Evolutionary conservation across 1,140 invertebrate genomes (phyloP).

Genomic region (Diprion similis): DNA sequence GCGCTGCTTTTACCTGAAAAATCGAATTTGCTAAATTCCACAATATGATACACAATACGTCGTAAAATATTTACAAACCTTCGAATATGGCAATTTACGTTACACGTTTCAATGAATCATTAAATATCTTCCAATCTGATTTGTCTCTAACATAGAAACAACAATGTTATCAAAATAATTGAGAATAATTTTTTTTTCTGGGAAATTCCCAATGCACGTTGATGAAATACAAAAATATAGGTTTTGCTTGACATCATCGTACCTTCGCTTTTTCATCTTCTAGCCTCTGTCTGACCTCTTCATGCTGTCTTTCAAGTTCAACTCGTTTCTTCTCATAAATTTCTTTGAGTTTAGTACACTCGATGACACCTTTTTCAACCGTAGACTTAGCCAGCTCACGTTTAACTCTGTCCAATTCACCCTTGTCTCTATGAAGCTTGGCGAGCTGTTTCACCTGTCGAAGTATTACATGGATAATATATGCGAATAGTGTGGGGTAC

Average conservation of each 20-base stretch:
- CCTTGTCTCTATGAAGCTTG: conserved; percentile 85
- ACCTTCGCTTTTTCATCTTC: conserved; percentile 77
- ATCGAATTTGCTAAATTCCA: background rate
- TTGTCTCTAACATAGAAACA: no score
- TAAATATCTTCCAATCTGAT: no score
- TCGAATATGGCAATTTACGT: no score
- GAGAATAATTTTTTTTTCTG: no score
- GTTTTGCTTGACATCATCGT: conserved; percentile 17
- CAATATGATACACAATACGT: no score
- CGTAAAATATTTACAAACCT: no score
- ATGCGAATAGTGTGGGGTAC: background rate
- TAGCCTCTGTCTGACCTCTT: conserved; percentile 74
- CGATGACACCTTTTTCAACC: conserved; percentile 83
- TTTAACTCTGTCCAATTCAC: conserved; percentile 83
- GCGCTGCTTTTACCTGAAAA: conserved; percentile 43
- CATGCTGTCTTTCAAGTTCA: conserved; percentile 79
- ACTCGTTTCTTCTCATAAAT: conserved; percentile 78
- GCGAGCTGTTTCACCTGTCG: conserved; percentile 72
- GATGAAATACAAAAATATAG: background rate
- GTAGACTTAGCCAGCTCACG: conserved; percentile 77
- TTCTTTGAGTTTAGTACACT: conserved; percentile 77
- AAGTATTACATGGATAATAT: background rate
- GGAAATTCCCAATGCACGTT: no score
- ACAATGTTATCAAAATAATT: no score
- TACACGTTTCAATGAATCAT: no score